Percentiles rank a stretch among this genome's conserved stretches.
Evolutionary conservation across 1,140 invertebrate species (phyloP).

Genomic region (Zelostemma sp.): DNA sequence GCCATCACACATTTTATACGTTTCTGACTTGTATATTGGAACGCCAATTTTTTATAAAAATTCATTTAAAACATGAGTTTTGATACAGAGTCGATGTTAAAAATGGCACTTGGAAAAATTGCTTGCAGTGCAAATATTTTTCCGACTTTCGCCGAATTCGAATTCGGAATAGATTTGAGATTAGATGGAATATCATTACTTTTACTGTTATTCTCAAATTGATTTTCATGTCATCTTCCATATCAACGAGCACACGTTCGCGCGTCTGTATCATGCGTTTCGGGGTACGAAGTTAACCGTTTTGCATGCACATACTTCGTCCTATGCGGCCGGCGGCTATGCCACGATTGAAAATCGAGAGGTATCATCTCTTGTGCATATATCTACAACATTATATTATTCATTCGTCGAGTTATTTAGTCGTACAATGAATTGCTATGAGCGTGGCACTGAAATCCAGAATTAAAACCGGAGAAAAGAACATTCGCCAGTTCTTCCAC

Average conservation of each 20-base stretch:
- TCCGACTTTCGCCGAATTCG: background rate
- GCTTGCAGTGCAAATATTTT: no score
- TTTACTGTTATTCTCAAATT: slow-evolving; percentile 24
- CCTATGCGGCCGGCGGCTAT: slow-evolving; percentile 22
- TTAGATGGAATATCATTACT: slow-evolving; percentile 13
- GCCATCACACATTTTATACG: no score
- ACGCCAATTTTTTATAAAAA: no score
- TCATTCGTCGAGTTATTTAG: slow-evolving; percentile 38
- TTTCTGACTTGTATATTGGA: no score
- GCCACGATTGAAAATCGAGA: slow-evolving; percentile 36
- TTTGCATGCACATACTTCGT: slow-evolving; percentile 20
- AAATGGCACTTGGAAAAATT: no score
- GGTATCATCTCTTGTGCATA: slow-evolving; percentile 26
- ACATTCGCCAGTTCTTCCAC: no score
- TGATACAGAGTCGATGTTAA: no score
- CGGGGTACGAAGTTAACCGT: slow-evolving; percentile 14
- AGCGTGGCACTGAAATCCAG: slow-evolving; percentile 12
- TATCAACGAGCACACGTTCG: slow-evolving; percentile 4
- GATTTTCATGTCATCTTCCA: slow-evolving; percentile 20
- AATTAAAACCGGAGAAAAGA: no score
- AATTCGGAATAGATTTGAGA: background rate
- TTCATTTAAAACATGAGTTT: no score
- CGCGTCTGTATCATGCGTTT: slow-evolving; percentile 2
- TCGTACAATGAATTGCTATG: slow-evolving; percentile 21
- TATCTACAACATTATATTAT: slow-evolving; percentile 42